Evolutionary conservation across 1,140 invertebrate species (phyloP).

Genomic region (Pectinophora gossypiella): DNA sequence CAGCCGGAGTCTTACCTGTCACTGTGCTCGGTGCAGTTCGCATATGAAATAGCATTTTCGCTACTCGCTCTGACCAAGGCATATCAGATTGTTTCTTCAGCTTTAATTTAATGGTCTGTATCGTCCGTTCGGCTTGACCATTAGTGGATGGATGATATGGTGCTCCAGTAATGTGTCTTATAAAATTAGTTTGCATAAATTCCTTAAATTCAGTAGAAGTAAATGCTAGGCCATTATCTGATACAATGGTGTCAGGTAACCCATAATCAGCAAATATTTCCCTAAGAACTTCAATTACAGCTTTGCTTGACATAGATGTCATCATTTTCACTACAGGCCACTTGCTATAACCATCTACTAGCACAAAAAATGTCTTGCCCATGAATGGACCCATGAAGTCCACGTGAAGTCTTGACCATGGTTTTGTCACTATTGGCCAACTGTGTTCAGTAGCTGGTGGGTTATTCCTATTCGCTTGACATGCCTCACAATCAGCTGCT

Average conservation of each 20-base stretch:
- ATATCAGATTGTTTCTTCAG: conserved; percentile 6
- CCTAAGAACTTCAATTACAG: conserved; percentile 21
- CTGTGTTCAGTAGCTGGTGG: conserved; percentile 25
- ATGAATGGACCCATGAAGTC: conserved; percentile 42
- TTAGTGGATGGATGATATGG: conserved; percentile 41
- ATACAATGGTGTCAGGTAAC: conserved; percentile 42
- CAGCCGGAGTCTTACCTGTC: conserved; percentile 22
- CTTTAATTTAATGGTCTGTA: conserved; percentile 29
- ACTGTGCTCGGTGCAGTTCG: conserved; percentile 93
- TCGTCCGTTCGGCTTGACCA: conserved; percentile 35
- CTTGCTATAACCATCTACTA: conserved; percentile 36
- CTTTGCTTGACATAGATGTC: not conserved
- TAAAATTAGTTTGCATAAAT: conserved; percentile 42
- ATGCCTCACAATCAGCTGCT: conserved; percentile 12
- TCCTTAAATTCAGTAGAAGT: conserved; percentile 41
- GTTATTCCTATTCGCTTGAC: conserved; percentile 25
- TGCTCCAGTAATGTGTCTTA: conserved; percentile 28
- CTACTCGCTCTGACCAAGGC: conserved; percentile 59
- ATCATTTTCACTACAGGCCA: conserved; percentile 22
- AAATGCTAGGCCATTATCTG: conserved; percentile 53
- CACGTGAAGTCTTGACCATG: conserved; percentile 46
- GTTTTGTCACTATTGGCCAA: conserved; percentile 47
- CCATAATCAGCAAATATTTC: conserved; percentile 37
- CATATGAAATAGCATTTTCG: conserved; percentile 88
- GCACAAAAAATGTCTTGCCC: conserved; percentile 24